These are phyloP conservation scores for Labeo catla DNA, from an alignment of 2,113 vertebrate genomes.

Conservation along the genomic window DNA sequence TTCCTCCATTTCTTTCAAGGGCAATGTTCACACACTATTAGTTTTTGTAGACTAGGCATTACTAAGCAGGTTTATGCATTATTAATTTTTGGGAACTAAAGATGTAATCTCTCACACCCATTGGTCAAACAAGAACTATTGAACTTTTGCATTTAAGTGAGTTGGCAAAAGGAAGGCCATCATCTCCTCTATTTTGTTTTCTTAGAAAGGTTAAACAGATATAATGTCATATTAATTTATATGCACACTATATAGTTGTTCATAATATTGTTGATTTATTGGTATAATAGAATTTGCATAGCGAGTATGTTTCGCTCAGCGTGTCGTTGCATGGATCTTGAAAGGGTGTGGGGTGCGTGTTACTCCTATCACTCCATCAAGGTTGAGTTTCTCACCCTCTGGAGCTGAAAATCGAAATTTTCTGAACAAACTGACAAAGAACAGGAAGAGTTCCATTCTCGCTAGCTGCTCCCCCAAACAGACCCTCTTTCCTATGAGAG, in stretches of 20 bases:
- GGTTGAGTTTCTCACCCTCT: slow-evolving; percentile 59
- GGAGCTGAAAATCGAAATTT: slow-evolving; percentile 78
- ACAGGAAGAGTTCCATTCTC: slow-evolving; percentile 83
- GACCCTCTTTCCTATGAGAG: slow-evolving; percentile 75
- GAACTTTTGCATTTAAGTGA: background rate
- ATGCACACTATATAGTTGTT: background rate
- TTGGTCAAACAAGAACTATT: slow-evolving; percentile 12
- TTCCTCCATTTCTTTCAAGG: background rate
- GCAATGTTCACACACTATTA: background rate
- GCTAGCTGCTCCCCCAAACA: slow-evolving; percentile 85
- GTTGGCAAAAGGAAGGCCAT: background rate
- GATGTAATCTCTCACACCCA: background rate
- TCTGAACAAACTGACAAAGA: slow-evolving; percentile 80
- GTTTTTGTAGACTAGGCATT: background rate
- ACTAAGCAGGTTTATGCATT: background rate
- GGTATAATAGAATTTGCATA: background rate
- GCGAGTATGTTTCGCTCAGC: slow-evolving; percentile 55
- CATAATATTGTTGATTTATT: background rate
- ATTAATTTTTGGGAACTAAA: background rate
- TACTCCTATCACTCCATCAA: slow-evolving; percentile 51
- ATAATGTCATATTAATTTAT: background rate
- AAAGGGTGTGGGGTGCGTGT: slow-evolving; percentile 67
- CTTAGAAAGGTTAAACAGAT: background rate
- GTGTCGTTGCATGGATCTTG: slow-evolving; percentile 69
- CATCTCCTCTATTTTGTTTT: background rate